Conservation (phyloP, 2,113 vertebrate genomes). For the Aegypius monachus region DNA sequence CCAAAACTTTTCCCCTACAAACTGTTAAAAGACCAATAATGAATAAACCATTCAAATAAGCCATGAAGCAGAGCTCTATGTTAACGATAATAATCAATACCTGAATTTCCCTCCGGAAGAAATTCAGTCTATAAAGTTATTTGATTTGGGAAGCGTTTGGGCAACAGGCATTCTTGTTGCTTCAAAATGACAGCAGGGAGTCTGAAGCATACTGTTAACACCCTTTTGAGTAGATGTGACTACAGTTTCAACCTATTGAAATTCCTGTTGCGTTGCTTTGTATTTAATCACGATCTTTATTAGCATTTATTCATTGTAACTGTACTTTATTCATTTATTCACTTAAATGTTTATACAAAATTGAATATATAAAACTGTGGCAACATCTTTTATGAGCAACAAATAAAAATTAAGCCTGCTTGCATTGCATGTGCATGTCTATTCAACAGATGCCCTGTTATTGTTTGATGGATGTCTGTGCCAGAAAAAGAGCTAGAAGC, state of each 20-base stretch:
- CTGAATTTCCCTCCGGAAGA: neutral
- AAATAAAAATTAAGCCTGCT: slow-evolving; percentile 56
- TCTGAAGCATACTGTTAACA: slow-evolving; percentile 24
- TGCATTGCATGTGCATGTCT: neutral
- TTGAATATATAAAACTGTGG: slow-evolving; percentile 26
- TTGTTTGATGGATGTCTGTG: slow-evolving; percentile 41
- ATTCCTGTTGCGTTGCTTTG: neutral
- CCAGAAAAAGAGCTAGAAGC: slow-evolving; percentile 34
- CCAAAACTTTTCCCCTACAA: neutral
- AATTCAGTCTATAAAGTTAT: neutral
- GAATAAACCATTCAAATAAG: neutral
- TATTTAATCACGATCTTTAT: slow-evolving; percentile 33
- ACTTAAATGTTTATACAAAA: slow-evolving; percentile 51
- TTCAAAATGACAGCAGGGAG: neutral
- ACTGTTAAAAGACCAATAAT: neutral
- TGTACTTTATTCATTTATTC: slow-evolving; percentile 50
- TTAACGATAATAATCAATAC: neutral
- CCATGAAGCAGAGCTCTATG: neutral
- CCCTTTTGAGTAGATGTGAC: slow-evolving; percentile 16
- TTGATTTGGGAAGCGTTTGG: slow-evolving; percentile 1
- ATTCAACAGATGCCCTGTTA: slow-evolving; percentile 58
- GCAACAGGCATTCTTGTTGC: neutral
- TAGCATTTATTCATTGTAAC: slow-evolving; percentile 34
- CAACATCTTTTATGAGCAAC: slow-evolving; percentile 33
- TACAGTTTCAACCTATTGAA: slow-evolving; percentile 36